Percentiles rank a stretch among this genome's conserved stretches.
Evolutionary conservation across 2,888 invertebrate species (phyloP).

Genomic region (Cactoblastis cactorum): DNA sequence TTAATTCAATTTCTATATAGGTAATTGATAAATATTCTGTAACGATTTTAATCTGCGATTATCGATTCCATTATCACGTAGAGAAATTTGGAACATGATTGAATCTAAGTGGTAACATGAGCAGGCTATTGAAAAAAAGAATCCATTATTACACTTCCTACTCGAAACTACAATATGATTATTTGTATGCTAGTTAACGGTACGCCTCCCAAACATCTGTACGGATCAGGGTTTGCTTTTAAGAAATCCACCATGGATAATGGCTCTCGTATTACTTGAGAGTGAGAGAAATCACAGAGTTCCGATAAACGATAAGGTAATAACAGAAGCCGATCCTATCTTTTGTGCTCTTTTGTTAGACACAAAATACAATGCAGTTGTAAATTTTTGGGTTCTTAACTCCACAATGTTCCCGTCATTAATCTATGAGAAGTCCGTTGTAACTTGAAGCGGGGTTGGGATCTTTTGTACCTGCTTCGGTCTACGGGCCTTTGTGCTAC

Average conservation of each 20-base stretch:
- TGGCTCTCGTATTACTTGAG: constrained; percentile 66
- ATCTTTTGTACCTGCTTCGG: constrained; percentile 70
- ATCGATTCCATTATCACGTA: constrained; percentile 1
- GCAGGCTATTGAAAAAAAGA: not conserved
- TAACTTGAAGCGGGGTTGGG: constrained; percentile 70
- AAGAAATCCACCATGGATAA: constrained; percentile 53
- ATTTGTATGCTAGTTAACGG: constrained; percentile 62
- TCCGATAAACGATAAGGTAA: constrained; percentile 72
- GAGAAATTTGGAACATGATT: not conserved
- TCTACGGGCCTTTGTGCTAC: constrained; percentile 57
- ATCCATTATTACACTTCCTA: constrained; percentile 30
- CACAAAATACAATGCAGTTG: constrained; percentile 69
- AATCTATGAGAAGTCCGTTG: constrained; percentile 69
- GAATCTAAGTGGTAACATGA: constrained; percentile 4
- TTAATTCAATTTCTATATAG: not conserved
- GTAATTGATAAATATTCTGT: not conserved
- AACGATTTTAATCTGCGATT: not conserved
- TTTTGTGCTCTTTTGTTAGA: constrained; percentile 68
- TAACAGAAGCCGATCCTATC: constrained; percentile 75
- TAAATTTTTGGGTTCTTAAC: constrained; percentile 78
- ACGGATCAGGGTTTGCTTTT: constrained; percentile 40
- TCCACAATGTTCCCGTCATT: constrained; percentile 75
- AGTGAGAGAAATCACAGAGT: constrained; percentile 69
- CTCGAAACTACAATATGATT: constrained; percentile 43
- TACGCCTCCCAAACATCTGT: constrained; percentile 72